Conservation (phyloP, 2,888 invertebrate genomes). For the Helleia helle region DNA sequence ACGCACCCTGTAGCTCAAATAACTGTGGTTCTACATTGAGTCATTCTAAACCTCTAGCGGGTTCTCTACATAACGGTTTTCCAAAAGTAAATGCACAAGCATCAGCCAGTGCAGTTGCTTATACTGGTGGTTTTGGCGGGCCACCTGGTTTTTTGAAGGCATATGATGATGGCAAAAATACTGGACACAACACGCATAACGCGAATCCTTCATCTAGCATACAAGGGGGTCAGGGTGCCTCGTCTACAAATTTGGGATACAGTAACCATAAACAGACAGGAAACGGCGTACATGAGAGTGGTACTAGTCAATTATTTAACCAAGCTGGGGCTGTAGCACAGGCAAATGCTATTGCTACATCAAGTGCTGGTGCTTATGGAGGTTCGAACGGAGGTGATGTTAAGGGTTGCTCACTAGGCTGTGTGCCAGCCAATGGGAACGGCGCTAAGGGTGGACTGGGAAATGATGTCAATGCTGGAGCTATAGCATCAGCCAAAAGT, state of each 20-base stretch:
- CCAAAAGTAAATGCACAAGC: slow-evolving; percentile 29
- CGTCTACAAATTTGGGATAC: not conserved
- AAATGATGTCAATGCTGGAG: slow-evolving; percentile 17
- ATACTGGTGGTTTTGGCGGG: slow-evolving; percentile 59
- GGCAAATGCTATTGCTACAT: slow-evolving; percentile 32
- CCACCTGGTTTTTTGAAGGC: slow-evolving; percentile 57
- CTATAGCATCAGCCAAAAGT: slow-evolving; percentile 37
- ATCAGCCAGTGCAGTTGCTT: slow-evolving; percentile 37
- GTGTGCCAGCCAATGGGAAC: not conserved
- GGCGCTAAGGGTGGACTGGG: not conserved
- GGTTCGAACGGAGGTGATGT: slow-evolving; percentile 13
- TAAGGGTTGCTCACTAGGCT: slow-evolving; percentile 9
- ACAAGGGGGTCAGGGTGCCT: not conserved
- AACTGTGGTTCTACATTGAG: slow-evolving; percentile 14
- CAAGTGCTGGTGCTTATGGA: slow-evolving; percentile 26
- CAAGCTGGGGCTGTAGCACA: slow-evolving; percentile 27
- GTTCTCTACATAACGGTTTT: slow-evolving; percentile 2
- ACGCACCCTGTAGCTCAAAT: slow-evolving; percentile 16
- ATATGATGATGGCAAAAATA: slow-evolving; percentile 38
- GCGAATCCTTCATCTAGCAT: not conserved
- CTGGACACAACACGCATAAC: not conserved
- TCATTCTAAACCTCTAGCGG: not conserved
- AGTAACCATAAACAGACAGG: not conserved
- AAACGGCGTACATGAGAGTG: not conserved
- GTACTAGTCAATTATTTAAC: slow-evolving; percentile 3